A percentile compares a stretch with the other conserved stretches of the same genome.
These are phyloP conservation scores for Cenopis cana DNA, from an alignment of 2,888 invertebrate species.

Conservation along the genomic window DNA sequence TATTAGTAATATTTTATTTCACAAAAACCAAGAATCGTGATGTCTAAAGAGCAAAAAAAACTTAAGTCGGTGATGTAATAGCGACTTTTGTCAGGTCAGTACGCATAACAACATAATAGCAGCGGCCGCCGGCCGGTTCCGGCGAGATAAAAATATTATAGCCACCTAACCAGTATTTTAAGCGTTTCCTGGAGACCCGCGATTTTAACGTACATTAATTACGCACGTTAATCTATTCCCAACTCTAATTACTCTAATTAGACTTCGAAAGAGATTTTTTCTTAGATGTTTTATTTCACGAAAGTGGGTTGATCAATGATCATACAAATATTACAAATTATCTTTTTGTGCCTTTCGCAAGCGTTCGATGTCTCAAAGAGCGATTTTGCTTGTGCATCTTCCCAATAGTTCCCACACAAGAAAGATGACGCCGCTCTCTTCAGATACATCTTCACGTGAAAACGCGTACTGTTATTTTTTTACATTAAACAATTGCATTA, in stretches of 20 bases:
- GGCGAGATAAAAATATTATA: slow-evolving; percentile 21
- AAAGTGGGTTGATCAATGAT: not conserved
- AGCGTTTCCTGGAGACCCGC: slow-evolving; percentile 16
- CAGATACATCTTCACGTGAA: not conserved
- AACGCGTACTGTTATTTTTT: not conserved
- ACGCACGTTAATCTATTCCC: too few relatives aligned
- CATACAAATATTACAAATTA: too few relatives aligned
- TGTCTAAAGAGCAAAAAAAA: slow-evolving; percentile 22
- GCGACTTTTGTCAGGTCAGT: slow-evolving; percentile 22
- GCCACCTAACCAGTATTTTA: slow-evolving; percentile 31
- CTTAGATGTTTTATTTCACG: not conserved
- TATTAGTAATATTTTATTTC: not conserved
- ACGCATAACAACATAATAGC: slow-evolving; percentile 7
- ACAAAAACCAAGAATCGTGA: slow-evolving; percentile 34
- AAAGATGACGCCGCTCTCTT: not conserved
- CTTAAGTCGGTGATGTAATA: slow-evolving; percentile 32
- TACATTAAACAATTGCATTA: too few relatives aligned
- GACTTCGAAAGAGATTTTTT: not conserved
- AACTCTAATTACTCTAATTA: not conserved
- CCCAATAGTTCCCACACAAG: not conserved
- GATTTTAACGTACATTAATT: not conserved
- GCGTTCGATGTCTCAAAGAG: not conserved
- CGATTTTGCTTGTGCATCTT: not conserved
- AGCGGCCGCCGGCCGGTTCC: slow-evolving; percentile 54
- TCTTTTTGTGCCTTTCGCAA: not conserved